Evolutionary conservation across 2,113 vertebrate genomes (phyloP), one percentile per base, ranked within the genome.

Genomic region (Otis tarda): DNA sequence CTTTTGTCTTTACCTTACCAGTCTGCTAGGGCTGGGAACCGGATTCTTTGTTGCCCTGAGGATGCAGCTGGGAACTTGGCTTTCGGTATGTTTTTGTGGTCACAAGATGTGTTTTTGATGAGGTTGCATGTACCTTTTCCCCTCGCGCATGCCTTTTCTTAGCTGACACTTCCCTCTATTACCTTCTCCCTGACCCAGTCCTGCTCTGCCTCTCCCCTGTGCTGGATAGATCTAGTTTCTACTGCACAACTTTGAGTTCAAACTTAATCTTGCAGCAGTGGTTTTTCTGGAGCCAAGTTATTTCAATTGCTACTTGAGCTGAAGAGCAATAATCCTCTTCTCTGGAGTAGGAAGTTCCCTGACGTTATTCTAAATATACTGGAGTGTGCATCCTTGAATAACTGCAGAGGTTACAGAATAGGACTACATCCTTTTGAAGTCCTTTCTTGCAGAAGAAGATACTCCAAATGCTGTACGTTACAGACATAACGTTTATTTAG

Each of bases 201-300:
- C 61, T 87, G 67, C 86, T 95, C 79, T 95, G 70, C 93, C 91
- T 95, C 93, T 93, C 94, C 87, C 71, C 49, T 95, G 60, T 6
- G 3, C 95, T 94, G 90, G 83, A 52, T 81, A 53, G 83, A 96
- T 95, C 92, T 89, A 81, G 95, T 96, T 96, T 93, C 79, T 96
- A 43, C 94, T 95, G 79, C 69, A 45, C 2, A 7, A 25, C 76
- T 89, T 89, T 18, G 57, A 93, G 64, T 87, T 94, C 70, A 70
- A 9, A 81, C 87, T 92, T 81, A 79, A 43, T 94, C 75, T 96
- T 81, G 49, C 83, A 81, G 83, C 82, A 68, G 60, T 69, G 25
- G 11, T 68, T 94, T 90, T 86, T 83, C 75, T 90, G 61, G 27
- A 94, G 75, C 79, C 71, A 78, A 49, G 81, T 43, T 67, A 35